Base-by-base conservation (phyloP, 92 coral and sea anemone species). In the Umimayanthus kanabou region DNA sequence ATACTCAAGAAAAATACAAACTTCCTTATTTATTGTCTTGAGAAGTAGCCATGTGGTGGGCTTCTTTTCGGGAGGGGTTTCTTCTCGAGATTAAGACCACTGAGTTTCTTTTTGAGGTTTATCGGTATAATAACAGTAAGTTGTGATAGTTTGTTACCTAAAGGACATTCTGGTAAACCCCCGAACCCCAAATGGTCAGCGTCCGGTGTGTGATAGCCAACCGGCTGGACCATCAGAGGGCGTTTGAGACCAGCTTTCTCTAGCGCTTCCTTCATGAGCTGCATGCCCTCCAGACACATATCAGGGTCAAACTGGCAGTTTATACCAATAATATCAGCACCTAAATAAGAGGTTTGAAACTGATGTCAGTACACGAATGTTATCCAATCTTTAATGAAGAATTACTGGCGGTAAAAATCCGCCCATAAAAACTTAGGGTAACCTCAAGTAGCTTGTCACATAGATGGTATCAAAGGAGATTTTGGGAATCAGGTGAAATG, bases 301-400 rank as follows among this genome's bases (percentile, higher is more conserved):
- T 61, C 39, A 6, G 96, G 96, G 87, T 88, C 96, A 53, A 89
- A 89, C 20, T 82, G 74, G 73, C 96, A 93, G 84, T 93, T 93
- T 49, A 93, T 92, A 28, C 96, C 96, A 28, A 93, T 77, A 25
- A 93, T 89, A n/a, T 93, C 96, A 39, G 94, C 96, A 37, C 94
- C 96, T 92, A 8, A 22, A 53, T 14, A 29, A 42, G 28, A 33
- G 79, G 10, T 47, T 47, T 6, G 10, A 45, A 45, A 45, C 50
- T 45, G 50, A 6, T 45, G 50, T 91, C 91, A n/a, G 96, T 90
- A 61, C 91, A 93, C 91, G 58, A 45, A 45, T 8, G 9, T 45
- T 45, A 8, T 45, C 50, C 50, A 45, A 4, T 45, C 50, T 10
- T 45, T 45, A 45, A 45, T 45, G 50, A 45, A 45, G 50, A 45